Evolutionary conservation across 1,140 invertebrate genomes (phyloP).

Genomic region (Schlechtendalia chinensis): DNA sequence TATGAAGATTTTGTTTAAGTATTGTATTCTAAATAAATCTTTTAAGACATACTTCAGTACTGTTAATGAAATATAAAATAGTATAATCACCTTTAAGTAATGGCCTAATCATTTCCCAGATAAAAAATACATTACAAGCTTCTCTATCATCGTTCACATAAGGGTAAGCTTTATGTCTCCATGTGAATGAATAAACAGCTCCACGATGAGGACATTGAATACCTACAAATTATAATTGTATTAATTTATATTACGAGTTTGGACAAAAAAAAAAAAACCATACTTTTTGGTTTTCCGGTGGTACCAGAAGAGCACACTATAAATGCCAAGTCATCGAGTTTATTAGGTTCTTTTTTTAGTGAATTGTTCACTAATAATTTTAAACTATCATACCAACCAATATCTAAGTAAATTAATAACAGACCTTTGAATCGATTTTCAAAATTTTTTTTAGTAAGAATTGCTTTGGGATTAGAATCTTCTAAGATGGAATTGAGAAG

Average conservation of each 20-base stretch:
- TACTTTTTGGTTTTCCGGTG: constrained; percentile 62
- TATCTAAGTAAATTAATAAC: constrained; percentile 50
- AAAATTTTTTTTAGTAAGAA: constrained; percentile 53
- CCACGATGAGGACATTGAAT: constrained; percentile 54
- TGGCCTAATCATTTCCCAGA: constrained; percentile 55
- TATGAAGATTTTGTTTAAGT: no score
- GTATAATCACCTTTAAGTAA: constrained; percentile 52
- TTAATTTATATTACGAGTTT: not conserved
- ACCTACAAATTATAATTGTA: constrained; percentile 44
- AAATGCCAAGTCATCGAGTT: constrained; percentile 58
- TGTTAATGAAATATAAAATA: no score
- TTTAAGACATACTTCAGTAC: no score
- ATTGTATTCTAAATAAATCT: no score
- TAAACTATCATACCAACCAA: constrained; percentile 49
- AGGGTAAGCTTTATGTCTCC: constrained; percentile 54
- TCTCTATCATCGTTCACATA: constrained; percentile 53
- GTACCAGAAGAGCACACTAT: constrained; percentile 61
- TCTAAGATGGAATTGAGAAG: constrained; percentile 52
- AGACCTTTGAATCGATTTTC: constrained; percentile 22
- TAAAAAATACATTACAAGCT: constrained; percentile 55
- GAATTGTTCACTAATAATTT: not conserved
- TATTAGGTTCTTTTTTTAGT: constrained; percentile 23
- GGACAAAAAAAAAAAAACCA: not conserved
- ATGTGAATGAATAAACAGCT: constrained; percentile 54
- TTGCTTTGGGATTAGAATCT: constrained; percentile 52